Evolutionary conservation across 2,113 vertebrate genomes (phyloP).

Genomic region (Notechis scutatus): DNA sequence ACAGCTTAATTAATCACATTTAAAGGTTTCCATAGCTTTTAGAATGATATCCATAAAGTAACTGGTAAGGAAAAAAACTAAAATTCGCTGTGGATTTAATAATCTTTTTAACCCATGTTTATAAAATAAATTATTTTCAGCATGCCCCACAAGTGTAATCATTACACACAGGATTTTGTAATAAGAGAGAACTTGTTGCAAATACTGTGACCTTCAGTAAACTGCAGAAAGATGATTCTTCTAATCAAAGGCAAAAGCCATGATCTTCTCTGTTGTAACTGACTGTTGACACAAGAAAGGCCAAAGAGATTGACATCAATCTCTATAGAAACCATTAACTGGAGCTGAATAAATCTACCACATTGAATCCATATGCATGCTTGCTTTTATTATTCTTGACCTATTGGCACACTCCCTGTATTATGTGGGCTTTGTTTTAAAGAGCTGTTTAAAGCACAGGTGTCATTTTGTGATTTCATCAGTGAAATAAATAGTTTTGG

Average conservation of each 20-base stretch:
- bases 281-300: slow-evolving; percentile 84
- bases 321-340: slow-evolving; percentile 82
- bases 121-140: slow-evolving; percentile 64
- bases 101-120: slow-evolving; percentile 46
- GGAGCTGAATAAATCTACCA: slow-evolving; percentile 73
- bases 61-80: slow-evolving; percentile 45
- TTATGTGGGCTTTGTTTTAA: slow-evolving; percentile 78
- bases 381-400: slow-evolving; percentile 77
- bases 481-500: slow-evolving; percentile 76
- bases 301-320: slow-evolving; percentile 82
- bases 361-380: slow-evolving; percentile 81
- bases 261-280: slow-evolving; percentile 79
- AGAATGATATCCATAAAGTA: slow-evolving; percentile 44
- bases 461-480: slow-evolving; percentile 74
- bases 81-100: slow-evolving; percentile 48
- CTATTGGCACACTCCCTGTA: slow-evolving; percentile 74
- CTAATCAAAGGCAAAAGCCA: slow-evolving; percentile 82
- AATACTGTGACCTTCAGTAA: slow-evolving; percentile 81
- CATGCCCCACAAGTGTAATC: slow-evolving; percentile 56
- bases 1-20: slow-evolving; percentile 65
- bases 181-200: slow-evolving; percentile 71
- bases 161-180: slow-evolving; percentile 69
- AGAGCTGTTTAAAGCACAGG: slow-evolving; percentile 70
- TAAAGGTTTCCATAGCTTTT: slow-evolving; percentile 58
- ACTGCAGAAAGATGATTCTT: slow-evolving; percentile 77